Conservation (phyloP, 2,113 vertebrate genomes). For the Ursus arctos region DNA sequence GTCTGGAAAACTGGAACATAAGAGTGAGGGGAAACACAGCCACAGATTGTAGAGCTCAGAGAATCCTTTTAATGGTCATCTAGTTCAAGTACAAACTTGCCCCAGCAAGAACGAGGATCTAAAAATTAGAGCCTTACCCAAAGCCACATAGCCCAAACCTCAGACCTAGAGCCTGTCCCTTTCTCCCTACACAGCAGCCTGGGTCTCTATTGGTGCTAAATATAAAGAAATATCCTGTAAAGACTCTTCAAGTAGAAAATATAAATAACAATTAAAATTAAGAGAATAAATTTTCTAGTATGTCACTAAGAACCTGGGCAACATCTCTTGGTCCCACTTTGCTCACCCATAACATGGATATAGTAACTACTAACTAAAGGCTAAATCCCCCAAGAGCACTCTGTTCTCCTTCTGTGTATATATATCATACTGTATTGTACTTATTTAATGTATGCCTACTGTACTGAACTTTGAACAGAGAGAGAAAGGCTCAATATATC, state of each 20-base stretch:
- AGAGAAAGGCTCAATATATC: not conserved
- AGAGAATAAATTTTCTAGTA: not conserved
- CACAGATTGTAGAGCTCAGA: not conserved
- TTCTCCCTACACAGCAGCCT: not conserved
- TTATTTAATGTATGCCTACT: not conserved
- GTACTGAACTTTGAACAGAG: not conserved
- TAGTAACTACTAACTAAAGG: slow-evolving; percentile 1
- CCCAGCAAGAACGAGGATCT: not conserved
- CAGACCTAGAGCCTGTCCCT: not conserved
- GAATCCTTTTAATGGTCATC: not conserved
- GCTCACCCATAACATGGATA: not conserved
- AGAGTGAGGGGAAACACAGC: not conserved
- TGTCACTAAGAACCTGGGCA: not conserved
- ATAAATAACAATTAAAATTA: slow-evolving; percentile 45
- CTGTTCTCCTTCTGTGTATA: not conserved
- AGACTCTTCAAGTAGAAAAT: slow-evolving; percentile 22
- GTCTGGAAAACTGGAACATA: slow-evolving; percentile 32
- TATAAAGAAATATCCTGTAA: not conserved
- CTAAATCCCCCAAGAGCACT: not conserved
- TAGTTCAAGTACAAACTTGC: not conserved
- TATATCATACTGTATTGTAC: not conserved
- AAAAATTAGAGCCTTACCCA: not conserved
- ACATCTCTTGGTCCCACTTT: not conserved
- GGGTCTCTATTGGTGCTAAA: not conserved
- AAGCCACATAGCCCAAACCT: not conserved